Conservation (phyloP, 2,888 invertebrate genomes). For the Nemapogon koenigi region DNA sequence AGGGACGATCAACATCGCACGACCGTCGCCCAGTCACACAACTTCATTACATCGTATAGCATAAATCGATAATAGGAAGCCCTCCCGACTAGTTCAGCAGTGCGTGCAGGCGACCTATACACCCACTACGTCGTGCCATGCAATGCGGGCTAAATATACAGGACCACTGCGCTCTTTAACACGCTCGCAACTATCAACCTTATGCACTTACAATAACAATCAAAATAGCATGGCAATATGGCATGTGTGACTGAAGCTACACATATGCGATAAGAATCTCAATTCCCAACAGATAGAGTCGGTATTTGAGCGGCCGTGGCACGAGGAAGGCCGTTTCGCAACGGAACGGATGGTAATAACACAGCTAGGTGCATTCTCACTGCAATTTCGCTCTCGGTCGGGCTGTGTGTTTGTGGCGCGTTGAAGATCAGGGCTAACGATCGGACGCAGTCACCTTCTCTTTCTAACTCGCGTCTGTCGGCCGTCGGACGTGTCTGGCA, state of each 20-base stretch:
- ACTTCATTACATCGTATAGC: constrained; percentile 20
- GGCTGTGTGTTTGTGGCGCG: constrained; percentile 65
- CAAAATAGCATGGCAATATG: constrained; percentile 49
- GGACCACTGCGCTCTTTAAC: constrained; percentile 36
- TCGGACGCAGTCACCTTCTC: constrained; percentile 35
- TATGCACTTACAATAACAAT: constrained; percentile 51
- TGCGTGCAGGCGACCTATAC: constrained; percentile 64
- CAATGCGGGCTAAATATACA: constrained; percentile 64
- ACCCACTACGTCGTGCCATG: constrained; percentile 51
- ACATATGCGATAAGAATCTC: not conserved
- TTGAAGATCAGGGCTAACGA: constrained; percentile 66
- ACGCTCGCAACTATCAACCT: constrained; percentile 29
- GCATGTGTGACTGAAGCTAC: no score
- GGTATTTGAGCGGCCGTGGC: constrained; percentile 1
- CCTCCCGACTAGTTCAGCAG: constrained; percentile 63
- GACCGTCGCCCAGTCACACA: constrained; percentile 25
- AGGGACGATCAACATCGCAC: constrained; percentile 11
- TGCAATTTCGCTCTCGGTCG: constrained; percentile 65
- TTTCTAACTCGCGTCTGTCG: constrained; percentile 11
- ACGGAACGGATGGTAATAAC: constrained; percentile 47
- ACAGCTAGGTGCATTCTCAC: constrained; percentile 63
- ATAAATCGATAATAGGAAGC: constrained; percentile 63
- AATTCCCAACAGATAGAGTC: constrained; percentile 4
- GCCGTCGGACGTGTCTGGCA: constrained; percentile 28
- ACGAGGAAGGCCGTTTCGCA: constrained; percentile 44